These are phyloP conservation scores for Neodiprion fabricii DNA, from an alignment of 1,140 invertebrate genomes.

Conservation along the genomic window DNA sequence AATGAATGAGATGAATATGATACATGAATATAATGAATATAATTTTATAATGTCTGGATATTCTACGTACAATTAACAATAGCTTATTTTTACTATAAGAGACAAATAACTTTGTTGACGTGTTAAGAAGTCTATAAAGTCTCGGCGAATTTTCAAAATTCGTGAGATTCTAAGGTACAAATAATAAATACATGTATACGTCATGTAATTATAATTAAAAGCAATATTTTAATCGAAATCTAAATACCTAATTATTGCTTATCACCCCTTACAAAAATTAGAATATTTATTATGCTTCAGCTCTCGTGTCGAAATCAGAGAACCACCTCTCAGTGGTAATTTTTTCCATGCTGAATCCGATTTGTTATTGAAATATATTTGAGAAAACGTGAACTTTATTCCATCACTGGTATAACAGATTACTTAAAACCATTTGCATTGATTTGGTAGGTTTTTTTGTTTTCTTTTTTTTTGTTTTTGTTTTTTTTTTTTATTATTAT, in stretches of 20 bases:
- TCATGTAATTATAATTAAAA: not conserved
- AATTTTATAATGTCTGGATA: too few relatives aligned
- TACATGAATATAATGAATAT: too few relatives aligned
- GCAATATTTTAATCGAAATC: not conserved
- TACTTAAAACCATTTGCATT: not conserved
- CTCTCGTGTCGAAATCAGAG: too few relatives aligned
- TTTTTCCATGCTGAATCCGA: too few relatives aligned
- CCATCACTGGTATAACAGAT: not conserved
- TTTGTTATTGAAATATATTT: too few relatives aligned
- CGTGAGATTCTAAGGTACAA: not conserved
- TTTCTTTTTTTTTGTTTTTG: not conserved
- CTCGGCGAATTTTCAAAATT: not conserved
- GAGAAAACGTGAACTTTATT: not conserved
- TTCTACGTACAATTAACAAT: not conserved
- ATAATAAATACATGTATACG: too few relatives aligned
- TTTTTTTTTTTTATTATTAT: conserved; percentile 29
- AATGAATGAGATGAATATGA: too few relatives aligned
- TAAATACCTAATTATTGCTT: not conserved
- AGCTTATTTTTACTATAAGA: not conserved
- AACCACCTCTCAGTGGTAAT: too few relatives aligned
- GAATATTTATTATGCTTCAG: conserved; percentile 15
- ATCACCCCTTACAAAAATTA: conserved; percentile 8
- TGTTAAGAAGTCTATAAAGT: not conserved
- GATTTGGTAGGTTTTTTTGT: not conserved
- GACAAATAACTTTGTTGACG: not conserved